Percentiles rank a stretch among this genome's conserved stretches.
These are phyloP conservation scores for Trichogramma evanescens DNA, from an alignment of 2,888 invertebrate genomes.

Conservation along the genomic window DNA sequence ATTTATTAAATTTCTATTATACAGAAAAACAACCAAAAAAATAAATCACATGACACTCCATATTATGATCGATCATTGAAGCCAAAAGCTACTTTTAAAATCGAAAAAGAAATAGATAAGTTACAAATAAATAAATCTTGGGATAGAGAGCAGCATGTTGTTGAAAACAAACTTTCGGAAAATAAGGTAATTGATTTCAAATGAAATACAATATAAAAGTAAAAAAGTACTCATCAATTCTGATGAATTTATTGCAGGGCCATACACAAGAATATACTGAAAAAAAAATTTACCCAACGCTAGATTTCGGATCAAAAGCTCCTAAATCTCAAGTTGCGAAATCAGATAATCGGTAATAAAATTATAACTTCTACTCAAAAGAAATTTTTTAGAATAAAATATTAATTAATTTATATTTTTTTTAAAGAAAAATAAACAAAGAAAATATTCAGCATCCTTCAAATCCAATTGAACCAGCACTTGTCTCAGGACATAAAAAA, in stretches of 20 bases:
- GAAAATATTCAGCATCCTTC: constrained; percentile 11
- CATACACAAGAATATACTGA: too few relatives aligned
- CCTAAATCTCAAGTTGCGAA: neutral
- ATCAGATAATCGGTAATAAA: constrained; percentile 4
- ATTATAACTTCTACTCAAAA: neutral
- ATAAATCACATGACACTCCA: too few relatives aligned
- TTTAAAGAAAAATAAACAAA: constrained; percentile 11
- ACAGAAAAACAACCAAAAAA: too few relatives aligned
- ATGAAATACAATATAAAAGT: constrained; percentile 17
- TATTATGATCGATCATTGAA: too few relatives aligned
- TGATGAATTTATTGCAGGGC: neutral
- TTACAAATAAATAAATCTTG: too few relatives aligned
- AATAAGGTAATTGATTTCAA: too few relatives aligned
- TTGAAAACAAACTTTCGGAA: too few relatives aligned
- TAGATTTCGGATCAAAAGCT: neutral
- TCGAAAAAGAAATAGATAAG: too few relatives aligned
- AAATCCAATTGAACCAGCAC: neutral
- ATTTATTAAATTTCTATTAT: too few relatives aligned
- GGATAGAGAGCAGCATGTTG: too few relatives aligned
- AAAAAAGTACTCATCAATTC: neutral
- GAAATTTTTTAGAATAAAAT: neutral
- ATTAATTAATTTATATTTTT: neutral
- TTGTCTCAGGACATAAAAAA: neutral
- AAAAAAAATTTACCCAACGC: too few relatives aligned
- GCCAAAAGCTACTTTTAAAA: too few relatives aligned